Base-by-base conservation (phyloP, 2,888 invertebrate species). In the Hermodice carunculata region DNA sequence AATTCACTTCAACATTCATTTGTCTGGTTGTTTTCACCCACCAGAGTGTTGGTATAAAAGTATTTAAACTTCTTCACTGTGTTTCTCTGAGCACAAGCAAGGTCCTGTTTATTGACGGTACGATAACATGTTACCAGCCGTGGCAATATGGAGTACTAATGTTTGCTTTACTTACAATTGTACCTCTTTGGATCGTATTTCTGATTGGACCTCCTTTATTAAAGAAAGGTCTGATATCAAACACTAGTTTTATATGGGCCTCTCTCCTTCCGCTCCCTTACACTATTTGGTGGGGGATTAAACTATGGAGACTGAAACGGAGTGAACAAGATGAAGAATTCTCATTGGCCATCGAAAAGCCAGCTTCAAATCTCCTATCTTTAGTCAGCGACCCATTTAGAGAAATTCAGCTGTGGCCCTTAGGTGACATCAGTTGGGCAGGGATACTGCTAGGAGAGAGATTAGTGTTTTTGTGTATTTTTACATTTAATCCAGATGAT, bases 361-460 rank as follows among this genome's bases (percentile, higher is more conserved):
- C 67, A n/a, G 52, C 71, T 6, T 40, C 56, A 32, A 67, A 71
- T 24, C 65, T 73, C 29, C 52, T 67, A 19, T 64, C 64, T 31
- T 71, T 73, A 6, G 63, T 73, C 3, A 71, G 73, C 46, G 65
- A 70, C 22, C 73, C 73, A 22, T 73, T 72, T 62, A 72, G 70
- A 46, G 69, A 69, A 42, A 31, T 56, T 22, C 42, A 60, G 42
- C 51, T 42, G 19, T 44, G 44, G 14, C 42, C 40, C 14, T 54
- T 73, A 24, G 73, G 73, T 8, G 64, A 67, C 0, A 34, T 67
- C 40, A 73, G 73, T 53, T 70, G 73, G 31, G 69, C 69, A 3
- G 73, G 73, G 2, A 59, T 74, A 11, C 57, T 74, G 19, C 61
- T 74, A 22, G 68, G 64, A 0, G 64, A 70, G 24, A 51, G 72